Evolutionary conservation across 2,797 vertebrate species (phyloP).

Genomic region (Poeciliopsis paucimaculata): DNA sequence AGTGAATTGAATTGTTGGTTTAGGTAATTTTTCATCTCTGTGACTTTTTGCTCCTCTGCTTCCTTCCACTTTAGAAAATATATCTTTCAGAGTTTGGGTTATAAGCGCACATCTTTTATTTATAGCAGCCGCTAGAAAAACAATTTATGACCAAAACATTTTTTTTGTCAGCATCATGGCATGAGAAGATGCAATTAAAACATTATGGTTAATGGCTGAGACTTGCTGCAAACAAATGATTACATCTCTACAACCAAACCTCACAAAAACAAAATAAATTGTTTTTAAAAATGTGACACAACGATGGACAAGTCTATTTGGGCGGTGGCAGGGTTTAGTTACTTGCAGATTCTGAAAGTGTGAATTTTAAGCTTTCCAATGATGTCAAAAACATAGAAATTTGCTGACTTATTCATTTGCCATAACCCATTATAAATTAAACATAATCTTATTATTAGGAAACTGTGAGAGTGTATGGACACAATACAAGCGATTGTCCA

Average conservation of each 20-base stretch:
- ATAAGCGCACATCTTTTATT: slow-evolving; percentile 20
- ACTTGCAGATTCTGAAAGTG: no score
- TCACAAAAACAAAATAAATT: neutral
- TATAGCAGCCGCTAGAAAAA: slow-evolving; percentile 10
- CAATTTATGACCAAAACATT: slow-evolving; percentile 26
- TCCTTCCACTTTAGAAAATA: slow-evolving; percentile 60
- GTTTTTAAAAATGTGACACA: neutral
- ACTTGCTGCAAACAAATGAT: slow-evolving; percentile 4
- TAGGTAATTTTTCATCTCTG: slow-evolving; percentile 60
- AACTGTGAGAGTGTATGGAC: slow-evolving; percentile 8
- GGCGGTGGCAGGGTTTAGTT: no score
- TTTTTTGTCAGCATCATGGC: slow-evolving; percentile 20
- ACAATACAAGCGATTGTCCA: no score
- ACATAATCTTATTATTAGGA: slow-evolving; percentile 26
- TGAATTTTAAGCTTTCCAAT: no score
- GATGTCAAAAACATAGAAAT: no score
- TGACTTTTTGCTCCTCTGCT: slow-evolving; percentile 42
- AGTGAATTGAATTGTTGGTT: slow-evolving; percentile 70
- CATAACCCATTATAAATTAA: neutral
- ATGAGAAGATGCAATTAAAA: slow-evolving; percentile 13
- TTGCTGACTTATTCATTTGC: no score
- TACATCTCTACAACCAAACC: slow-evolving; percentile 6
- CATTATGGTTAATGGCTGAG: neutral
- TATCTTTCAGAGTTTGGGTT: slow-evolving; percentile 30
- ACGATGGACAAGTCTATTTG: no score